Evolutionary conservation across 2,888 invertebrate species (phyloP).

Genomic region (Pyrrhia umbra): DNA sequence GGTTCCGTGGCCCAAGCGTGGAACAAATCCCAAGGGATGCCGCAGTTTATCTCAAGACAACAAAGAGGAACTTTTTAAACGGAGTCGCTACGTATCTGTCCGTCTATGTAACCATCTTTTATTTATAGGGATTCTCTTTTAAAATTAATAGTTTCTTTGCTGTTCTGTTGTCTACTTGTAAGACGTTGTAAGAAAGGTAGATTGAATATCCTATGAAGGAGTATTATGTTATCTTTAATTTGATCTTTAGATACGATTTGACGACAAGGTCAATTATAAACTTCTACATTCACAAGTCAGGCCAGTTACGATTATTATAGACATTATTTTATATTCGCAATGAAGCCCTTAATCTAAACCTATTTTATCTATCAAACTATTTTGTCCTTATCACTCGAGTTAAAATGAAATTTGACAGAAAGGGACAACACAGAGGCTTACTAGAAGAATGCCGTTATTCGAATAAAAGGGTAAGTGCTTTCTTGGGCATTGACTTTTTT

Average conservation of each 20-base stretch:
- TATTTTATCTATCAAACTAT: too few species aligned
- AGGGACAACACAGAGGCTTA: too few species aligned
- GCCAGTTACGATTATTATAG: background rate
- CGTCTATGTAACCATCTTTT: slow-evolving; percentile 55
- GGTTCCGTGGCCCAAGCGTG: slow-evolving; percentile 55
- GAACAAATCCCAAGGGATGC: slow-evolving; percentile 66
- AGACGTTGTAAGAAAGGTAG: slow-evolving; percentile 6
- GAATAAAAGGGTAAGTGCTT: too few species aligned
- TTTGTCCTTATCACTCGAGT: too few species aligned
- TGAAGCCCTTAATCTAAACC: too few species aligned
- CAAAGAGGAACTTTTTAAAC: slow-evolving; percentile 66
- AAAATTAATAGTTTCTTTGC: slow-evolving; percentile 57
- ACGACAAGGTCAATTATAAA: background rate
- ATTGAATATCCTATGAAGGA: slow-evolving; percentile 22
- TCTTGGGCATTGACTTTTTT: background rate
- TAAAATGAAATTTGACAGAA: too few species aligned
- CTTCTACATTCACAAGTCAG: background rate
- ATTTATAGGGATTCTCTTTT: slow-evolving; percentile 54
- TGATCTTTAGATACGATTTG: background rate
- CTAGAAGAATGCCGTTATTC: too few species aligned
- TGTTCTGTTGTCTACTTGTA: slow-evolving; percentile 8
- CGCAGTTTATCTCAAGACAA: slow-evolving; percentile 69
- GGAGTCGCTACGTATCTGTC: slow-evolving; percentile 59
- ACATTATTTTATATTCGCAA: too few species aligned
- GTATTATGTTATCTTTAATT: background rate